These are phyloP conservation scores for Liasis olivaceus DNA, from an alignment of 2,797 vertebrate species.

Conservation along the genomic window DNA sequence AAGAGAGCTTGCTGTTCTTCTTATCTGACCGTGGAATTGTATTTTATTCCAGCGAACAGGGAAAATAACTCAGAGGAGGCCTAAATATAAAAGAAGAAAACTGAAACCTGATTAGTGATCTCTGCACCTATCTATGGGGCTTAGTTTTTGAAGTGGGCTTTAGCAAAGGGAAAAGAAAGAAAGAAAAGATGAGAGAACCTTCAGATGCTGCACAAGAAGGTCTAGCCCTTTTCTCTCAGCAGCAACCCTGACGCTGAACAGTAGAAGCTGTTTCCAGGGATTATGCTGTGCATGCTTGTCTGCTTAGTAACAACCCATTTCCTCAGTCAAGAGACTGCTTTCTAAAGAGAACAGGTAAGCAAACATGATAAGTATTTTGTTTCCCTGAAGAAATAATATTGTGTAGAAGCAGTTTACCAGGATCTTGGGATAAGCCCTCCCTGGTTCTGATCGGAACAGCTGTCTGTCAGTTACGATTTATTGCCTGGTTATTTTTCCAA, in stretches of 20 bases:
- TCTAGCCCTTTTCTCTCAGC: slow-evolving; percentile 15
- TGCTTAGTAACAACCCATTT: slow-evolving; percentile 32
- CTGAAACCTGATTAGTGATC: neutral
- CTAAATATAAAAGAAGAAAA: slow-evolving; percentile 51
- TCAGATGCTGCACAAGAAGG: neutral
- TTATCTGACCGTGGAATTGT: slow-evolving; percentile 52
- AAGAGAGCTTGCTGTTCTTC: slow-evolving; percentile 56
- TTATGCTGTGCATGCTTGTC: slow-evolving; percentile 23
- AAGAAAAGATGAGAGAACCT: neutral
- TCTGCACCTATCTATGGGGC: slow-evolving; percentile 23
- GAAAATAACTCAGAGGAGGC: slow-evolving; percentile 57
- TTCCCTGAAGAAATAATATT: slow-evolving; percentile 26
- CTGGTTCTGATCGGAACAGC: neutral
- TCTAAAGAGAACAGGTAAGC: slow-evolving; percentile 67
- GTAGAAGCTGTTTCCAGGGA: slow-evolving; percentile 31
- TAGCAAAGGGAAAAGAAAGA: neutral
- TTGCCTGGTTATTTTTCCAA: slow-evolving; percentile 19
- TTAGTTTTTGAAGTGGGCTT: slow-evolving; percentile 28
- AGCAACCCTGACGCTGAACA: slow-evolving; percentile 24
- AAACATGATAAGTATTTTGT: slow-evolving; percentile 18
- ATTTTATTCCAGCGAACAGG: slow-evolving; percentile 61
- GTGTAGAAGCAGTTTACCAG: neutral
- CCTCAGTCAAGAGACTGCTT: slow-evolving; percentile 41
- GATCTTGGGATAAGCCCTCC: neutral
- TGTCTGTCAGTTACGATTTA: slow-evolving; percentile 42